Evolutionary conservation across 2,797 vertebrate genomes (phyloP), one percentile per base, ranked within the genome.

Genomic region (Clarias laeviceps): DNA sequence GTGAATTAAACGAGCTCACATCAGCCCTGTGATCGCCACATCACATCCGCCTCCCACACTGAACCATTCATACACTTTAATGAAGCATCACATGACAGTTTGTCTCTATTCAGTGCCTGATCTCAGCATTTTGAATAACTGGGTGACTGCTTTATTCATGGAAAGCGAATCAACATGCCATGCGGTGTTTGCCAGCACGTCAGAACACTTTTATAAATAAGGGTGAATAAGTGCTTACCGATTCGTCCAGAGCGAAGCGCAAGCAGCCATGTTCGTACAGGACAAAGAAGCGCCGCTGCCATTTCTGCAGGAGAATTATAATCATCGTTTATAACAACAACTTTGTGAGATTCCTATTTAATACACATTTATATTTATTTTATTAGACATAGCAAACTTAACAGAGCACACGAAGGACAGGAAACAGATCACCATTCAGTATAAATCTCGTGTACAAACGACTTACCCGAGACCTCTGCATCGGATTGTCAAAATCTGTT

Each of bases 401-500:
- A 4, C 9, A 40, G 7, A 50, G 70, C 72, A 20, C 7, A n/a
- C 0, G 20, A 37, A 22, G n/a, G 14, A 80, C 24, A 64, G 61
- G 61, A 65, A 80, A 64, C 1, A 17, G 61, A 80, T 40, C 32
- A 40, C 11, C 5, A 4, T 62, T 22, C 20, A 32, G n/a, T 4
- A 18, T 8, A 18, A 32, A 20, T 32, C 15, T 29, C 15, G 2
- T 20, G 9, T 18, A 8, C 37, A 66, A 66, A 66, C 80, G 24
- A 70, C 94, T 96, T 93, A 96, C 96, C 93, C 95, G 91, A 70
- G 96, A 96, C 92, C 95, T 94, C 88, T 96, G 96, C 95, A 96
- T 96, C 72, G 96, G 96, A 93, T 96, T 96, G 92, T 96, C 95
- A 88, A 96, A 96, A 91, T 96, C 95, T 1, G 96, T 96, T 90